Conservation (phyloP, 1,140 invertebrate species). For the Myzus persicae region DNA sequence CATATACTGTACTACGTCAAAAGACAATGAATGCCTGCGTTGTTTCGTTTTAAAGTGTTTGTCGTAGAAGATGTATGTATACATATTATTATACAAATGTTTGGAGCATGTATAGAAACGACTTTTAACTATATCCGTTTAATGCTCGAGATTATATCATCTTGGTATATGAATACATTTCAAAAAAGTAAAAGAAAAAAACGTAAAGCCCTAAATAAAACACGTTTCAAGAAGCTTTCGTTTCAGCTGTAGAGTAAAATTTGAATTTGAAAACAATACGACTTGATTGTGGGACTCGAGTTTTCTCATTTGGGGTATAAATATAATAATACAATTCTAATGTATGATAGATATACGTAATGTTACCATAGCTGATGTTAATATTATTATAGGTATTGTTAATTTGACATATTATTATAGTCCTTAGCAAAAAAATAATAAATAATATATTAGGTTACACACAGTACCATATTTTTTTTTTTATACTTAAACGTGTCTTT, state of each 20-base stretch:
- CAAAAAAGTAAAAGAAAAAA: neutral
- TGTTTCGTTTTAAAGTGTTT: neutral
- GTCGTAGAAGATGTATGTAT: neutral
- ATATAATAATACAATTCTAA: no score
- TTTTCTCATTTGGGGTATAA: no score
- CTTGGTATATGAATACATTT: neutral
- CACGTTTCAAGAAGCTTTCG: neutral
- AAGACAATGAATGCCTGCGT: neutral
- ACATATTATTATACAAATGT: neutral
- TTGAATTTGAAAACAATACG: neutral
- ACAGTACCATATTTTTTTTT: no score
- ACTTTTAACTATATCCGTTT: neutral
- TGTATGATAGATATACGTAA: no score
- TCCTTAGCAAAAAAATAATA: no score
- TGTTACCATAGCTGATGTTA: no score
- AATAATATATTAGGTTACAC: no score
- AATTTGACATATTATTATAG: no score
- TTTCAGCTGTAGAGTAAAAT: neutral
- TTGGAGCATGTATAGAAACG: neutral
- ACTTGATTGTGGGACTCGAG: neutral
- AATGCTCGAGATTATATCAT: neutral
- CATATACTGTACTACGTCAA: neutral
- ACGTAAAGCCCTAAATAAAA: neutral
- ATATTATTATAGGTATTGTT: no score
- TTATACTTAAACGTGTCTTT: no score